These are phyloP conservation scores for Melanotaenia parkinsoni DNA, from an alignment of 2,797 vertebrate genomes.

Conservation along the genomic window DNA sequence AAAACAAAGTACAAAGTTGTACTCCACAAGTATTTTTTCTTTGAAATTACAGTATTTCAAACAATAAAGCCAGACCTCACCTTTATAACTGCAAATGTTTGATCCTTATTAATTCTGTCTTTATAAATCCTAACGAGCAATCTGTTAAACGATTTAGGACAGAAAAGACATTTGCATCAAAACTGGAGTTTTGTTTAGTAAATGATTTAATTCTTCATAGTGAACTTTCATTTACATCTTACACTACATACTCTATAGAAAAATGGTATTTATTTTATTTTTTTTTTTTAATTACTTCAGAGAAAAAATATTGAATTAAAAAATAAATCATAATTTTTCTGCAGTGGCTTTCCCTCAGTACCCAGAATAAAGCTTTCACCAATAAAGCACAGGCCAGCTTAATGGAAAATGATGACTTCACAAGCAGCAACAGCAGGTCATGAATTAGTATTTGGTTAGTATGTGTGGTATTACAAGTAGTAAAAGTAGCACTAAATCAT, in stretches of 20 bases:
- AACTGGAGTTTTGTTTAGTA: no score
- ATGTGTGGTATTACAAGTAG: constrained; percentile 27
- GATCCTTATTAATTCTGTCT: no score
- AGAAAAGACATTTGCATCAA: no score
- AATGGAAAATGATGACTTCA: constrained; percentile 39
- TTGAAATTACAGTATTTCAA: no score
- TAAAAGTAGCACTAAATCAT: constrained; percentile 54
- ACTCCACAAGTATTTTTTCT: no score
- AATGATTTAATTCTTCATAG: neutral
- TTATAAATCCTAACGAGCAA: no score
- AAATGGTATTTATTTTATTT: constrained; percentile 9
- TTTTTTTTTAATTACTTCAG: neutral
- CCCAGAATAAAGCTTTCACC: constrained; percentile 13
- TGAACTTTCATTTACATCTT: neutral
- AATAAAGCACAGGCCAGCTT: constrained; percentile 16
- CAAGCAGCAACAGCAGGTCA: neutral
- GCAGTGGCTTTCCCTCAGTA: constrained; percentile 9
- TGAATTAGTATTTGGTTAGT: constrained; percentile 37
- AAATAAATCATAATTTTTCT: constrained; percentile 11
- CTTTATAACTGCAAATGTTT: no score
- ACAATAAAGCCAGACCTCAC: no score
- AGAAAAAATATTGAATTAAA: constrained; percentile 18
- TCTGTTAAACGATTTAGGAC: no score
- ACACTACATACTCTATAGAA: neutral
- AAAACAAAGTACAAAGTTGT: no score